Base-by-base conservation (phyloP, 2,113 vertebrate genomes). In the Quiscalus mexicanus region DNA sequence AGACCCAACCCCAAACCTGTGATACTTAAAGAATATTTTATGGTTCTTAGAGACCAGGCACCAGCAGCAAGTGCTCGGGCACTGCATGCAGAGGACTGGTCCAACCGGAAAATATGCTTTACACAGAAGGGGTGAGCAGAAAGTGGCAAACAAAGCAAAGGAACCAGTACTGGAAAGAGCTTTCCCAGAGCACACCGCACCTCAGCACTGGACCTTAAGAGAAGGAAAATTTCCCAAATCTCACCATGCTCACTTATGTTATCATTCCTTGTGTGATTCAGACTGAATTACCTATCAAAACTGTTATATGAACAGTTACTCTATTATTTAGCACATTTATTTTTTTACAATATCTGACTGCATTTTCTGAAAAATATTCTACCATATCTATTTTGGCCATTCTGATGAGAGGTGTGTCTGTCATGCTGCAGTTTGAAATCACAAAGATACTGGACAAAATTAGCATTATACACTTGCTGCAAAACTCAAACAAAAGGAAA, bases 1-100 rank as follows among this genome's bases (percentile, higher is more conserved):
- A 47, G 2, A 64, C 9, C 28, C 23, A 44, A 19, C 1, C 4
- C 15, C 37, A 6, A 63, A 81, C 2, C 21, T 0, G 0, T 27
- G 14, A 7, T 37, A 31, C 9, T 53, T n/a, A 39, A 67, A 2
- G 35, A 78, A 55, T 42, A 19, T 9, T 80, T 89, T 5, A 21
- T 67, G 7, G 8, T 42, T 87, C 27, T 74, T 77, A 45, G 52
- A 50, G 10, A 50, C 12, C 31, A 50, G n/a, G 42, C 15, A 23
- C 5, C 25, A 42, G 8, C 21, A 41, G 9, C 8, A 28, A 19
- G 3, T 63, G 31, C 25, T 81, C 31, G 55, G 14, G 14, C 9
- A 5, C 18, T 50, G 28, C 50, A 21, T 41, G 5, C 20, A 77
- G 31, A 62, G 31, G 17, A 2, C 5, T 65, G 3, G 4, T 59